Base-by-base conservation (phyloP, 2,888 invertebrate genomes). In the Tromatobia lineatoria region DNA sequence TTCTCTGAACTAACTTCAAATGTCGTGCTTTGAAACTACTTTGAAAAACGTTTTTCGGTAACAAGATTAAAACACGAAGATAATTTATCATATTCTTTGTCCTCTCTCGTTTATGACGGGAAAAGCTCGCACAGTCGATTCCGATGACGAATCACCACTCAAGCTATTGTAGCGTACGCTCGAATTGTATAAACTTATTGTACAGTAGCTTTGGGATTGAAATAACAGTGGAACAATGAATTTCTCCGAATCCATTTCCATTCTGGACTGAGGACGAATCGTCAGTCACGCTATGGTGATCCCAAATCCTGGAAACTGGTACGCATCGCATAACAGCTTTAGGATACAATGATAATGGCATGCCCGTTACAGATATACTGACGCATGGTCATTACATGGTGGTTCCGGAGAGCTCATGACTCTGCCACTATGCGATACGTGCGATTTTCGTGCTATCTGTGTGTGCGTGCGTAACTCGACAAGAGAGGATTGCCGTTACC, bases 271-370 rank as follows among this genome's bases (percentile, higher is more conserved):
- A 64, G 38, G 29, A 79, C 42, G 54, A 54, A 29, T 54, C 70
- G n/a, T 69, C 54, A 57, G 29, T 2, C 69, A 61, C 29, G 54
- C 38, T 15, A 47, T 3, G 38, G 45, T 50, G 70, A 54, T 66
- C 64, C 29, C 61, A 57, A 82, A 66, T 71, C 25, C 70, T 64
- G 54, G 57, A 76, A 75, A 57, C 47, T 75, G 67, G 34, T 59
- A 69, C 50, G 80, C 61, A 80, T 66, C 34, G 74, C 76, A 66
- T 76, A 71, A 76, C 64, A 66, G 76, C 81, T 76, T 66, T 34
- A 29, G 64, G 71, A 79, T 66, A 45, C 18, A 66, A 71, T 34
- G 79, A 73, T 79, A 57, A 79, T 79, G 71, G 73, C 29, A 47
- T 66, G 57, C 23, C n/a, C 18, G 52, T 70, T 54, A 54, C 20